These are phyloP conservation scores for Bostrychus sinensis DNA, from an alignment of 2,113 vertebrate species.

Conservation along the genomic window DNA sequence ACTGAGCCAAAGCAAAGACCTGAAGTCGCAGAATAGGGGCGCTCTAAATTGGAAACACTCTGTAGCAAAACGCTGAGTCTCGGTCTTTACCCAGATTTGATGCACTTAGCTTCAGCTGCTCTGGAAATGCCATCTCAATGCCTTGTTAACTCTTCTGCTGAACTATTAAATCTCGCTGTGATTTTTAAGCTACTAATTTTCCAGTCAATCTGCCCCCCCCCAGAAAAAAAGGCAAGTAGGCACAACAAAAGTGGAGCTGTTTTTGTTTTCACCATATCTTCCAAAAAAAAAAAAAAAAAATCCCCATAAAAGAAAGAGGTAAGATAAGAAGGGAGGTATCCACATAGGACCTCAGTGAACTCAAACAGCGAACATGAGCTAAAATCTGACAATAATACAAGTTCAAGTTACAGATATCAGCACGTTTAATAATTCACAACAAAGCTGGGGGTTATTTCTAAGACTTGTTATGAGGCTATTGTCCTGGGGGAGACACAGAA, in stretches of 20 bases:
- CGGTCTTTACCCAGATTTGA: conserved; percentile 23
- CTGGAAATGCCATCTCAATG: conserved; percentile 11
- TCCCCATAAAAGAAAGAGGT: conserved; percentile 14
- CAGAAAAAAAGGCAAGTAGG: background rate
- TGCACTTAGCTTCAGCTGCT: conserved; percentile 20
- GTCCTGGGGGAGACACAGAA: conserved; percentile 54
- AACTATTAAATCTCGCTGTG: conserved; percentile 35
- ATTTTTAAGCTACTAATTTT: conserved; percentile 24
- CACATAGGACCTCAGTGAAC: conserved; percentile 22
- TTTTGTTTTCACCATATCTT: conserved; percentile 22
- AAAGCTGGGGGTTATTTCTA: conserved; percentile 40
- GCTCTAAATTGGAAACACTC: conserved; percentile 4
- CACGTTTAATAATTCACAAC: conserved; percentile 68
- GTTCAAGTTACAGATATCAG: conserved; percentile 37
- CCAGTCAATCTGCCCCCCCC: background rate
- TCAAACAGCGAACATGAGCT: conserved; percentile 29
- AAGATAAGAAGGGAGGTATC: background rate
- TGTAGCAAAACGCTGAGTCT: conserved; percentile 19
- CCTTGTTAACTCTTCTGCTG: conserved; percentile 30
- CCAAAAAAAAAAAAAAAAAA: background rate
- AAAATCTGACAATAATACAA: conserved; percentile 15
- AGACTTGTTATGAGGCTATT: conserved; percentile 48
- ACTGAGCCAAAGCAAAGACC: background rate
- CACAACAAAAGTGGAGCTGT: background rate
- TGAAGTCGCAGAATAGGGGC: background rate